A percentile compares a stretch with the other conserved stretches of the same genome.
Evolutionary conservation across 2,797 vertebrate species (phyloP).

Genomic region (Rhabdomys pumilio): DNA sequence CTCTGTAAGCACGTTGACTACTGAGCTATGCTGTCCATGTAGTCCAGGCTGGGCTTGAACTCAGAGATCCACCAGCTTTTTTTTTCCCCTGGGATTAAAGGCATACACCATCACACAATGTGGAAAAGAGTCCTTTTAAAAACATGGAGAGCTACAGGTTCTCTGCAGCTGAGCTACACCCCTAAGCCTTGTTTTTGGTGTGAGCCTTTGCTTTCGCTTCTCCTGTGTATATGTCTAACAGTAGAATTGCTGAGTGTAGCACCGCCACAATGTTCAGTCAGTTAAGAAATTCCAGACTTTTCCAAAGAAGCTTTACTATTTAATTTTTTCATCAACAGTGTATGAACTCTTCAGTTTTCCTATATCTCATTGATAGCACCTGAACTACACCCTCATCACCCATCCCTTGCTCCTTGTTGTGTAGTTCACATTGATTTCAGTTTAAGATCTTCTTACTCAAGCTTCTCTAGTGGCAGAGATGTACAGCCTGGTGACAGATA

Average conservation of each 20-base stretch:
- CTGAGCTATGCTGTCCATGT: background rate
- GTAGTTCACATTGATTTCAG: background rate
- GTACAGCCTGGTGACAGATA: background rate
- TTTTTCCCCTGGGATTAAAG: background rate
- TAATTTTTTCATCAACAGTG: background rate
- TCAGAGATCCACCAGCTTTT: background rate
- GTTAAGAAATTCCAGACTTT: background rate
- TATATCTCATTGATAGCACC: background rate
- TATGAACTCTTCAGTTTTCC: background rate
- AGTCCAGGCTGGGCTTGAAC: background rate
- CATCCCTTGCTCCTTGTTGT: background rate
- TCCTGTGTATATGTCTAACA: background rate
- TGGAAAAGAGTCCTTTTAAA: background rate
- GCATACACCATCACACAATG: background rate
- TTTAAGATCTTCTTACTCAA: background rate
- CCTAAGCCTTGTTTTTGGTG: background rate
- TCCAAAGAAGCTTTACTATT: background rate
- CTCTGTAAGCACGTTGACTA: background rate
- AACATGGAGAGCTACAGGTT: background rate
- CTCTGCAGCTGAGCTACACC: background rate
- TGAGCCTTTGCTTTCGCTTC: conserved; percentile 20
- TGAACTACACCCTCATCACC: background rate
- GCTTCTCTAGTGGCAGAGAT: background rate
- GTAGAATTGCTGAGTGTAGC: background rate
- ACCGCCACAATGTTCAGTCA: background rate